Percentiles rank a stretch among this genome's conserved stretches.
Evolutionary conservation across 2,113 vertebrate genomes (phyloP).

Genomic region (Boleophthalmus pectinirostris): DNA sequence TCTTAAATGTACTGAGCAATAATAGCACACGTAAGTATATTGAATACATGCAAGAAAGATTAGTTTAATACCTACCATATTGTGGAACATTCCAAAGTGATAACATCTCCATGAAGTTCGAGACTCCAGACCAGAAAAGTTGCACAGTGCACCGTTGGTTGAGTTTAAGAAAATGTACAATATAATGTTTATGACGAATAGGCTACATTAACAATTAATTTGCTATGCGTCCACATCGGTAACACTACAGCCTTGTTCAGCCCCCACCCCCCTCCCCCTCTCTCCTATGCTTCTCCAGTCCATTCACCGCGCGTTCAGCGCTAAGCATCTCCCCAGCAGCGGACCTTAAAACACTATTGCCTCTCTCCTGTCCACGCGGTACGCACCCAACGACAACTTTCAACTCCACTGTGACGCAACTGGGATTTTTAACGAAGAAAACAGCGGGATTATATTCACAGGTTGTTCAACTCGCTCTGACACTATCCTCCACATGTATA

Average conservation of each 20-base stretch:
- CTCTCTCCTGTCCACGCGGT: background rate
- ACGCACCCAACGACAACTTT: constrained; percentile 49
- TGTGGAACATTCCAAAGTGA: too few relatives aligned
- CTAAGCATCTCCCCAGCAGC: constrained; percentile 56
- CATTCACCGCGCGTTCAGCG: constrained; percentile 11
- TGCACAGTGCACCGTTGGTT: too few relatives aligned
- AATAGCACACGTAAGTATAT: too few relatives aligned
- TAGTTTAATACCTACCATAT: too few relatives aligned
- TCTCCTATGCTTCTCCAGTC: background rate
- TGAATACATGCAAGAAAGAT: too few relatives aligned
- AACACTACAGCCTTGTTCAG: background rate
- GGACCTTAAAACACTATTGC: constrained; percentile 9
- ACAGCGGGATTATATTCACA: constrained; percentile 10
- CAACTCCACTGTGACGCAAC: constrained; percentile 23
- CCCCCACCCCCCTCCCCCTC: background rate
- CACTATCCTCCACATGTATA: constrained; percentile 36
- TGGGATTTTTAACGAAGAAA: constrained; percentile 31
- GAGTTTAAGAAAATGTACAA: background rate
- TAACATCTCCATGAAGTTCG: too few relatives aligned
- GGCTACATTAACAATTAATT: background rate
- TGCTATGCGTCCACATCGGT: background rate
- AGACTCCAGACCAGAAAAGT: too few relatives aligned
- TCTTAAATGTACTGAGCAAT: too few relatives aligned
- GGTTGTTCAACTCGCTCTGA: background rate
- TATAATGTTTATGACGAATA: background rate